These are phyloP conservation scores for Eupeodes luniger DNA, from an alignment of 2,888 invertebrate species.

Conservation along the genomic window DNA sequence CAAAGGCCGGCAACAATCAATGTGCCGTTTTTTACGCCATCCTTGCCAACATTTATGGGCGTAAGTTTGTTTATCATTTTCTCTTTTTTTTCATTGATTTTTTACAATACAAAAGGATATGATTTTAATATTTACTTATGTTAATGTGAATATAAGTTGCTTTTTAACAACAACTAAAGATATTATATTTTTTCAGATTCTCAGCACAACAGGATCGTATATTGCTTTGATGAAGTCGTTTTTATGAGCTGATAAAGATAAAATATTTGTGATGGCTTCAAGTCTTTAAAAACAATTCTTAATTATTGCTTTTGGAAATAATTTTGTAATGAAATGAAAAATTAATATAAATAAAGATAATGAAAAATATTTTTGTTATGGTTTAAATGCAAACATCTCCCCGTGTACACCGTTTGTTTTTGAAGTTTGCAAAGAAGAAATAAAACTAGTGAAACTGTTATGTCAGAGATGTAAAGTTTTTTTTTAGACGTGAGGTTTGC, in stretches of 20 bases:
- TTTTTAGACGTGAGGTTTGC: too few species aligned
- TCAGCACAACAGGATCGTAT: conserved; percentile 82
- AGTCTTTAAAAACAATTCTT: not conserved
- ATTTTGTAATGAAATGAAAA: too few species aligned
- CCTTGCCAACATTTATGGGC: conserved; percentile 81
- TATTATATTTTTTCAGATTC: conserved; percentile 78
- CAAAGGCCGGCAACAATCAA: conserved; percentile 80
- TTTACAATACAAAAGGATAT: too few species aligned
- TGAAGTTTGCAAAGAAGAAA: too few species aligned
- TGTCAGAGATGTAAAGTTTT: too few species aligned
- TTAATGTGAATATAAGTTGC: not conserved
- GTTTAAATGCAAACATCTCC: too few species aligned
- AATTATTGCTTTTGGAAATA: too few species aligned
- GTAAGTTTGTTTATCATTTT: conserved; percentile 76
- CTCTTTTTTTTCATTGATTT: too few species aligned
- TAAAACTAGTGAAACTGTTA: too few species aligned
- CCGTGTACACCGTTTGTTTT: too few species aligned
- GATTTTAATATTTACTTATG: not conserved
- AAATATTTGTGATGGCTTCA: not conserved
- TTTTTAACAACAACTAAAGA: not conserved
- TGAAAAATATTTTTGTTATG: too few species aligned
- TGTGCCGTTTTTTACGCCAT: conserved; percentile 83
- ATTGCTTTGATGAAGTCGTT: conserved; percentile 81
- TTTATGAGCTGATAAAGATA: conserved; percentile 37
- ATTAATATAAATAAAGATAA: too few species aligned